phyloP scores from a whole-genome alignment of 2,888 invertebrate genomes.

The Drosophila acutilabella region DNA sequence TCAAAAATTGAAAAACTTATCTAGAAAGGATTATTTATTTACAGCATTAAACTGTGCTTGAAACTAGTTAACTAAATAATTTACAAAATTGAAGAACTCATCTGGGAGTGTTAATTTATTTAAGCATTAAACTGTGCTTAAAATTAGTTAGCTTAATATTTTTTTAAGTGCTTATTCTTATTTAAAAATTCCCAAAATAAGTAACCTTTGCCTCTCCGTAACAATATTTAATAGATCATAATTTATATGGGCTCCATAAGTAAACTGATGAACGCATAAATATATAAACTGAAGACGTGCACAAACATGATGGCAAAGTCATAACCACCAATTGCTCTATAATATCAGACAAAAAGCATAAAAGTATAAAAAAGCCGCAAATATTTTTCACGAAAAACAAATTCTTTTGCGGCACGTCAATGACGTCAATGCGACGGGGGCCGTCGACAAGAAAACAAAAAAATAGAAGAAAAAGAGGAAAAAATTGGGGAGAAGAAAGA shows the following conservation, averaged over 20 bases:
- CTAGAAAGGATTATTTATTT: not conserved
- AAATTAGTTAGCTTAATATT: no score
- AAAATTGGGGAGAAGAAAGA: not conserved
- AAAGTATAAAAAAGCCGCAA: constrained; percentile 60
- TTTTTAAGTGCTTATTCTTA: no score
- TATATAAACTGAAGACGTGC: constrained; percentile 4
- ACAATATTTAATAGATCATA: no score
- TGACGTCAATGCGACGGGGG: constrained; percentile 74
- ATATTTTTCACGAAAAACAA: constrained; percentile 78
- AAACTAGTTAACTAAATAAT: no score
- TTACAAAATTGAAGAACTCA: no score
- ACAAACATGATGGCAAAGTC: constrained; percentile 38
- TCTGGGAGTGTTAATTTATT: not conserved
- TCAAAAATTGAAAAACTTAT: no score
- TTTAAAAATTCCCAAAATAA: not conserved
- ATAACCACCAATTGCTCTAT: constrained; percentile 42
- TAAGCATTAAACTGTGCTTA: not conserved
- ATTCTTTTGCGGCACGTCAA: constrained; percentile 74
- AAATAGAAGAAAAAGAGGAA: constrained; percentile 6
- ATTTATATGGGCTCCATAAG: not conserved
- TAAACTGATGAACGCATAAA: not conserved
- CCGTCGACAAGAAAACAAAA: constrained; percentile 56
- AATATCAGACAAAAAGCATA: constrained; percentile 9
- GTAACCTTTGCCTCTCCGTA: not conserved
- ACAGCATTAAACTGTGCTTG: not conserved